phyloP scores from a whole-genome alignment of 2,888 invertebrate genomes.

The Nomada flava region DNA sequence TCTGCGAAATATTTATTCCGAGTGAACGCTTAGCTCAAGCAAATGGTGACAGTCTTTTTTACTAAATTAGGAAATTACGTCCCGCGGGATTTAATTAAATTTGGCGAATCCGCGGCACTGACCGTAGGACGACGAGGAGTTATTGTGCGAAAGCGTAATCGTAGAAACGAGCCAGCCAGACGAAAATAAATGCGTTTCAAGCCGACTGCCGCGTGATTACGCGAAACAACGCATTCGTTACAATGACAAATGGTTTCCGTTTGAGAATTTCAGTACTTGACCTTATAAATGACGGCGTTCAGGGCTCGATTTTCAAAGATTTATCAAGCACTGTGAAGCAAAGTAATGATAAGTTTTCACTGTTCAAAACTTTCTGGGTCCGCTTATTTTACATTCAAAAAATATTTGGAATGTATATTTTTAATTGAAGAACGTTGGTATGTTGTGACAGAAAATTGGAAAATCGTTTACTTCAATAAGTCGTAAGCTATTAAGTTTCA shows the following conservation, averaged over 20 bases:
- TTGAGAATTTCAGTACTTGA: slow-evolving; percentile 1
- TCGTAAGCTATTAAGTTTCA: no score
- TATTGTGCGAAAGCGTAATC: slow-evolving; percentile 43
- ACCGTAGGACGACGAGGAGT: slow-evolving; percentile 29
- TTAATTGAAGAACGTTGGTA: no score
- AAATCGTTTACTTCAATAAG: no score
- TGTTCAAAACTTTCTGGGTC: no score
- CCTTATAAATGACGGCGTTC: not conserved
- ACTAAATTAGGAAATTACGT: slow-evolving; percentile 54
- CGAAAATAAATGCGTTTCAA: slow-evolving; percentile 50
- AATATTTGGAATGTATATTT: no score
- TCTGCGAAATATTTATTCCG: slow-evolving; percentile 5
- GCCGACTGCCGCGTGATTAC: slow-evolving; percentile 43
- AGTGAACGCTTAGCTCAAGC: not conserved
- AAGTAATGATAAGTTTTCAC: no score
- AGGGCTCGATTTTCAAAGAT: not conserved
- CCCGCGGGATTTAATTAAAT: slow-evolving; percentile 51
- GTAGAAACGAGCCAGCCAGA: slow-evolving; percentile 38
- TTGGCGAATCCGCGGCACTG: slow-evolving; percentile 32
- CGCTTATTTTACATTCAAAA: no score
- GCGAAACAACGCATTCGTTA: slow-evolving; percentile 34
- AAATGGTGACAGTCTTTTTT: slow-evolving; percentile 29
- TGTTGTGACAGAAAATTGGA: no score
- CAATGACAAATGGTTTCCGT: slow-evolving; percentile 25
- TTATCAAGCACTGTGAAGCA: no score